phyloP scores from a whole-genome alignment of 2,113 vertebrate genomes.

The Athene cunicularia region DNA sequence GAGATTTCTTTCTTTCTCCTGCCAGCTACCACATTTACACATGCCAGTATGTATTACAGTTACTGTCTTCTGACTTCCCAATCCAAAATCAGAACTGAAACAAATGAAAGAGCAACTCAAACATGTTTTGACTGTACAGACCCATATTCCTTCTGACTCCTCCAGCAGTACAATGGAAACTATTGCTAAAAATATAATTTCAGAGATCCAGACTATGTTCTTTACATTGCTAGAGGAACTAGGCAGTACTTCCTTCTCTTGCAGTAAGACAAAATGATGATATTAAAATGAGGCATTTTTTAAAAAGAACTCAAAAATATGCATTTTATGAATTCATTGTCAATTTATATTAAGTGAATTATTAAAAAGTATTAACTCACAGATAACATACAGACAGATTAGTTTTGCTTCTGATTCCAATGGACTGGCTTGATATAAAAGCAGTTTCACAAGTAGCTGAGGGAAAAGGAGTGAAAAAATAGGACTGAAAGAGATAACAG shows the following conservation, averaged over 20 bases:
- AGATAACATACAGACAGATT: background rate
- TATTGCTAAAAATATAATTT: background rate
- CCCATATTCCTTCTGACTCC: background rate
- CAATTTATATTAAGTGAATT: background rate
- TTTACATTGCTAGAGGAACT: background rate
- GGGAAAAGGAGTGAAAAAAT: background rate
- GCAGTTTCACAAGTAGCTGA: background rate
- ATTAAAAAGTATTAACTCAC: background rate
- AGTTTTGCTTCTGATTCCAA: background rate
- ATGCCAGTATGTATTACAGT: background rate
- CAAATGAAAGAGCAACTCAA: background rate
- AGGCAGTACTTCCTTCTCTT: background rate
- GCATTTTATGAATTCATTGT: background rate
- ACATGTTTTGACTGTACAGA: background rate
- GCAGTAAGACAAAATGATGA: background rate
- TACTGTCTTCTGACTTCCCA: background rate
- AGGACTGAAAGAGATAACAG: background rate
- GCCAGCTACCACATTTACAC: background rate
- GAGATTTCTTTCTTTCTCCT: background rate
- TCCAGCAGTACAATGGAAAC: background rate
- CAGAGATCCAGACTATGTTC: background rate
- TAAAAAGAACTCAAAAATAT: background rate
- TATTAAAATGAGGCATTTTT: background rate
- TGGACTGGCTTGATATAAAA: background rate
- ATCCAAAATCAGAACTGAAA: background rate